These are phyloP conservation scores for Brachypterus glaber DNA, from an alignment of 2,888 invertebrate species.

Conservation along the genomic window DNA sequence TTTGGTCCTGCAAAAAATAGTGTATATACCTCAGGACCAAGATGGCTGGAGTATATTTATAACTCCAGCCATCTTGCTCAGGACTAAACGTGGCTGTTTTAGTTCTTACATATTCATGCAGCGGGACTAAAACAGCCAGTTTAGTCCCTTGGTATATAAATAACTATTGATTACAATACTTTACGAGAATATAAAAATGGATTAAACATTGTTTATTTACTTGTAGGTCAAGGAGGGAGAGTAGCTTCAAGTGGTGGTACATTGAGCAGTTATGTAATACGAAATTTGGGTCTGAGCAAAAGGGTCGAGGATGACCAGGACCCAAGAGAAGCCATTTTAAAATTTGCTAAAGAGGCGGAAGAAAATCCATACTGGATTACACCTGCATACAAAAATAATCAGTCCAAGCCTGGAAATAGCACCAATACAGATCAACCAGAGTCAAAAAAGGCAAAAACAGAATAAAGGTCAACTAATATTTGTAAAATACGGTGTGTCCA, in stretches of 20 bases:
- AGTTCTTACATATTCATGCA: too few relatives aligned
- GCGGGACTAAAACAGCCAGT: too few relatives aligned
- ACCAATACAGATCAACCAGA: slow-evolving; percentile 34
- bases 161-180: too few relatives aligned
- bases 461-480: slow-evolving; percentile 3
- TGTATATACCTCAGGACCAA: too few relatives aligned
- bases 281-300: slow-evolving; percentile 89
- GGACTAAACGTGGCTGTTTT: too few relatives aligned
- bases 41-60: too few relatives aligned
- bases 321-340: slow-evolving; percentile 88
- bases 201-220: too few relatives aligned
- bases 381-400: slow-evolving; percentile 82
- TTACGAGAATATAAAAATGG: too few relatives aligned
- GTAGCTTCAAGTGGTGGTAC: slow-evolving; percentile 94
- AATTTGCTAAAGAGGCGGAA: slow-evolving; percentile 89
- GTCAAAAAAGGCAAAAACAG: slow-evolving; percentile 31
- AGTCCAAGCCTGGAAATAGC: slow-evolving; percentile 75
- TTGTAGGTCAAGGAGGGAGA: slow-evolving; percentile 65
- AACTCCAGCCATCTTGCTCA: too few relatives aligned
- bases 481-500: too few relatives aligned
- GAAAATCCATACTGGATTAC: slow-evolving; percentile 97
- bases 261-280: slow-evolving; percentile 81
- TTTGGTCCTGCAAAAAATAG: too few relatives aligned
- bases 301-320: slow-evolving; percentile 86
- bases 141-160: too few relatives aligned